phyloP scores from a whole-genome alignment of 2,113 vertebrate genomes.

The Catharus fuscescens region DNA sequence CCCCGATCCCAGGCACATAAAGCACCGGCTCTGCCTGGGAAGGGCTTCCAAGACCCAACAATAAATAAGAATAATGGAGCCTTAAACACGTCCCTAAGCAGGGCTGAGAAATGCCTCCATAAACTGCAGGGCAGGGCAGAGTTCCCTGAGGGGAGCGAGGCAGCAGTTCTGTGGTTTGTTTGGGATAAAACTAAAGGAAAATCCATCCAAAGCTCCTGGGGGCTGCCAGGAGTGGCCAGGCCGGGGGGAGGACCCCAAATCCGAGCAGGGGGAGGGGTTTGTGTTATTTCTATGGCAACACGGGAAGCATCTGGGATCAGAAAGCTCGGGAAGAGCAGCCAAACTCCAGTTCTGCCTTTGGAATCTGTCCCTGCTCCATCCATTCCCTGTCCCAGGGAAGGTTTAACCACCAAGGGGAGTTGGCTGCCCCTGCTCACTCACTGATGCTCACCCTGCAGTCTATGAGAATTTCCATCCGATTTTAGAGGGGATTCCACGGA shows the following conservation, averaged over 20 bases:
- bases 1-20: background rate
- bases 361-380: background rate
- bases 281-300: background rate
- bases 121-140: background rate
- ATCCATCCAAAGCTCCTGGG: background rate
- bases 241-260: rapidly evolving
- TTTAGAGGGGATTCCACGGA: conserved; percentile 1
- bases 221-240: background rate
- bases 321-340: background rate
- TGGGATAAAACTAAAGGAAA: background rate
- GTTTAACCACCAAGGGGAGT: background rate
- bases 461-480: background rate
- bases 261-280: background rate
- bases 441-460: background rate
- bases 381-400: background rate
- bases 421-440: background rate
- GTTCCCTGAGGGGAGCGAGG: background rate
- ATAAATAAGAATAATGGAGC: conserved; percentile 40
- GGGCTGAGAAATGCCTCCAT: background rate
- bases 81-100: background rate
- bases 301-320: background rate
- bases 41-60: background rate
- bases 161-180: too few relatives aligned
- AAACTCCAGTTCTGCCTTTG: background rate
- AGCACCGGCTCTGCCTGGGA: background rate